Base-by-base conservation (phyloP, 1,140 invertebrate species). In the Hypothenemus hampei region DNA sequence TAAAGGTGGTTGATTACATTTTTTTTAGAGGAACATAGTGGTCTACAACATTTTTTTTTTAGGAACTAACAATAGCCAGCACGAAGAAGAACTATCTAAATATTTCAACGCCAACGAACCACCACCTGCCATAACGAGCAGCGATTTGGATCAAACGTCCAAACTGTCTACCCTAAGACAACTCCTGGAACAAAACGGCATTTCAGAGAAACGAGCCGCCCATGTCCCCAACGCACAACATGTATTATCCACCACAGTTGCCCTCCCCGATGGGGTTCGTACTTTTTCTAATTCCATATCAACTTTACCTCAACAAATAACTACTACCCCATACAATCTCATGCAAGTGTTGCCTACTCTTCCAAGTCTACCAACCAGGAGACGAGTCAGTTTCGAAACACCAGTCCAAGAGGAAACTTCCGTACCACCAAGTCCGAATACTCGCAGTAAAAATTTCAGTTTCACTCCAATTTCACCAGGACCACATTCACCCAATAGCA, bases 81-180 rank as follows among this genome's bases (percentile, higher is more conserved):
- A 88, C 61, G 84, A 84, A 62, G 87, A 89, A 64, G 86, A 89
- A 71, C 67, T 89, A 56, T 71, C 88, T 62, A 82, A 86, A 71
- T 89, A 89, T 73, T 87, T 89, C 71, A 58, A 58, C 46, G 57
- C 64, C 46, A 62, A 60, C 39, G 62, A 55, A 40, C 55, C 63
- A 31, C 37, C 55, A 18, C 16, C 22, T 13, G 50, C 51, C 16
- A 44, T 56, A 19, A 21, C 36, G 13, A 19, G 36, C 13, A 13
- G 41, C 10, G 54, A 63, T 24, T 15, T 57, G 41, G 60, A 65
- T 29, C 46, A 64, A 16, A 59, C 74, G 33, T 80, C 81, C 59
- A 83, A 87, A 65, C 74, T 87, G 36, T 86, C 84, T 0, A 85
- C 89, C 48, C 62, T 89, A 10, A 72, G 86, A 55, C 77, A 83